phyloP scores from a whole-genome alignment of 2,888 invertebrate genomes.

The Neoaliturus tenellus region DNA sequence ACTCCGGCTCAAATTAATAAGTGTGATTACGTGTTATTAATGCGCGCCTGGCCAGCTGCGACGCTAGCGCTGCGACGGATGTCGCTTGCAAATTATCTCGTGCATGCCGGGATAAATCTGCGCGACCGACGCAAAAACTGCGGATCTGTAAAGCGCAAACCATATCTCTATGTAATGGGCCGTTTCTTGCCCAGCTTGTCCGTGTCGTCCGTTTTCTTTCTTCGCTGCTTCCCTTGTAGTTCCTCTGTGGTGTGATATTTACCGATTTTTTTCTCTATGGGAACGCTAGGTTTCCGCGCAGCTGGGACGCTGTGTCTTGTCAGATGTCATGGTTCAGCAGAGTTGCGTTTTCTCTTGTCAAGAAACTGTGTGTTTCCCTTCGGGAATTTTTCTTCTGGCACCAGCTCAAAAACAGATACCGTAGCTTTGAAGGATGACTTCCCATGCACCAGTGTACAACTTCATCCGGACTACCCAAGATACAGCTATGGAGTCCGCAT shows the following conservation, averaged over 20 bases:
- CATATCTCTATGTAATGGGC: conserved; percentile 52
- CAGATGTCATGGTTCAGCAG: neutral
- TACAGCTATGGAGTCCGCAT: too few species aligned
- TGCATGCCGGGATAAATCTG: conserved; percentile 9
- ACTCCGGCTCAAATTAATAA: conserved; percentile 48
- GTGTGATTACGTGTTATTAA: conserved; percentile 48
- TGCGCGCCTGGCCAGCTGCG: conserved; percentile 21
- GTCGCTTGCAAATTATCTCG: conserved; percentile 45
- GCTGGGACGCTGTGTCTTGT: conserved; percentile 4
- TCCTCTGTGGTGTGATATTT: conserved; percentile 32
- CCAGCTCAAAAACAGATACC: too few species aligned
- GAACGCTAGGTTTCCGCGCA: conserved; percentile 6
- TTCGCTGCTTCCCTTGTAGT: conserved; percentile 25
- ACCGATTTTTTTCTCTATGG: conserved; percentile 14
- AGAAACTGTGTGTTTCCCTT: neutral
- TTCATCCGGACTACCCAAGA: too few species aligned
- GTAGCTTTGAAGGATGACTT: too few species aligned
- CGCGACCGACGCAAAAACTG: neutral
- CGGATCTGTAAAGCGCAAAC: conserved; percentile 48
- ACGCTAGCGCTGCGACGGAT: neutral
- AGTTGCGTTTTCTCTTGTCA: conserved; percentile 16
- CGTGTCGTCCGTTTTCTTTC: conserved; percentile 16
- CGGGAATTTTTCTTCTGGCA: neutral
- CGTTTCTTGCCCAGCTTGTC: conserved; percentile 44
- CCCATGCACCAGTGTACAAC: too few species aligned